A percentile compares a stretch with the other conserved stretches of the same genome.
phyloP scores from a whole-genome alignment of 2,888 invertebrate genomes.

The Spialia ferax region DNA sequence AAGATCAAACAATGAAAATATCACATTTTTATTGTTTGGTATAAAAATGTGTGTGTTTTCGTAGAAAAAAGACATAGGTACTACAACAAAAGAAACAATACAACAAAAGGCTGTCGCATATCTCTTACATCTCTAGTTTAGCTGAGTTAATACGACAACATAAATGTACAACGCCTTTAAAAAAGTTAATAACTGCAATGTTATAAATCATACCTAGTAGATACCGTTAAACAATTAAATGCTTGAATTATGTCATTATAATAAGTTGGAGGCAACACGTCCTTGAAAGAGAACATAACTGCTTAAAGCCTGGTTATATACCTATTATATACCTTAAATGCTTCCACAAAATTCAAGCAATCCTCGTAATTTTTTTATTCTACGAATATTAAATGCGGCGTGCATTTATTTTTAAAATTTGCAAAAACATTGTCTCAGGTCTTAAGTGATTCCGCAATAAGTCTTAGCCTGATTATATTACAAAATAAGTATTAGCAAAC shows the following conservation, averaged over 20 bases:
- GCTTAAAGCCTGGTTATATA: too few species aligned
- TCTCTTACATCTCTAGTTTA: background rate
- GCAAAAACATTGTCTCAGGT: slow-evolving; percentile 16
- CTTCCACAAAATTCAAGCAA: slow-evolving; percentile 9
- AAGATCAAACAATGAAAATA: too few species aligned
- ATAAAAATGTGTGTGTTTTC: too few species aligned
- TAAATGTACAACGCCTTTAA: background rate
- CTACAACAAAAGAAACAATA: background rate
- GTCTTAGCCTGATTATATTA: slow-evolving; percentile 16
- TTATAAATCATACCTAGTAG: slow-evolving; percentile 3
- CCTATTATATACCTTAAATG: slow-evolving; percentile 2
- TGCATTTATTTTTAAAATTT: slow-evolving; percentile 21
- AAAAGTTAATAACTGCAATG: background rate
- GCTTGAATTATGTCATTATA: slow-evolving; percentile 21
- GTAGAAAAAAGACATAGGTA: too few species aligned
- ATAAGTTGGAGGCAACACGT: slow-evolving; percentile 4
- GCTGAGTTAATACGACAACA: background rate
- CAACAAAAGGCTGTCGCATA: background rate
- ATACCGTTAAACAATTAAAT: slow-evolving; percentile 16
- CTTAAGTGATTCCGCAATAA: slow-evolving; percentile 24
- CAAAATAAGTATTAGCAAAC: slow-evolving; percentile 21
- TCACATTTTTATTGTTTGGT: too few species aligned
- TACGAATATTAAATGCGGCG: background rate
- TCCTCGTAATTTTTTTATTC: slow-evolving; percentile 21
- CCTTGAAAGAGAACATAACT: background rate